Evolutionary conservation across 35 echinoderm and acorn worm species (phyloP).

Genomic region (Hemicentrotus pulcherrimus): DNA sequence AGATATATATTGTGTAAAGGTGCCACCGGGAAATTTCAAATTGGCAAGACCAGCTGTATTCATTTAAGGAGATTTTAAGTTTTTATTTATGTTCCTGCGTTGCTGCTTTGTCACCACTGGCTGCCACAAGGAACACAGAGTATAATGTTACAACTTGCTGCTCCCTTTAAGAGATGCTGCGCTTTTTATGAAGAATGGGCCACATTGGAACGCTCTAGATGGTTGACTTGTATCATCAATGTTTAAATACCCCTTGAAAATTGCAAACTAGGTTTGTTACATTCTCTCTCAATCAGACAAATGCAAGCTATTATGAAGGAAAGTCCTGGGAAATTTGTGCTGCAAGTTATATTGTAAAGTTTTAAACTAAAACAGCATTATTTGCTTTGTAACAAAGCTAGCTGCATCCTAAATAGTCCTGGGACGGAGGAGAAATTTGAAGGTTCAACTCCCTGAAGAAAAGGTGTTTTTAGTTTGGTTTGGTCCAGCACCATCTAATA

Average conservation of each 20-base stretch:
- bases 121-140: not conserved
- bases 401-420: not conserved
- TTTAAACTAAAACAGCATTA: not conserved
- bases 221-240: not conserved
- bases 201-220: not conserved
- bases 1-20: not conserved
- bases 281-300: not conserved
- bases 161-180: not conserved
- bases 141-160: not conserved
- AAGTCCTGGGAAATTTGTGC: not conserved
- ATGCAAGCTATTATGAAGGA: not conserved
- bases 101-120: not conserved
- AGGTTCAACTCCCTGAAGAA: not conserved
- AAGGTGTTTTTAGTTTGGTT: not conserved
- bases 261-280: not conserved
- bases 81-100: not conserved
- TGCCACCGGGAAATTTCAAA: not conserved
- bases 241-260: not conserved
- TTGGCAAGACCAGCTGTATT: constrained; percentile 16
- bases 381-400: not conserved
- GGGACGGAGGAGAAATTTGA: not conserved
- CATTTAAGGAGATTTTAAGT: not conserved
- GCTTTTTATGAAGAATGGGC: not conserved
- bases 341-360: not conserved
- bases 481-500: not conserved